Conservation (phyloP, 2,888 invertebrate species). For the Tinea pellionella region DNA sequence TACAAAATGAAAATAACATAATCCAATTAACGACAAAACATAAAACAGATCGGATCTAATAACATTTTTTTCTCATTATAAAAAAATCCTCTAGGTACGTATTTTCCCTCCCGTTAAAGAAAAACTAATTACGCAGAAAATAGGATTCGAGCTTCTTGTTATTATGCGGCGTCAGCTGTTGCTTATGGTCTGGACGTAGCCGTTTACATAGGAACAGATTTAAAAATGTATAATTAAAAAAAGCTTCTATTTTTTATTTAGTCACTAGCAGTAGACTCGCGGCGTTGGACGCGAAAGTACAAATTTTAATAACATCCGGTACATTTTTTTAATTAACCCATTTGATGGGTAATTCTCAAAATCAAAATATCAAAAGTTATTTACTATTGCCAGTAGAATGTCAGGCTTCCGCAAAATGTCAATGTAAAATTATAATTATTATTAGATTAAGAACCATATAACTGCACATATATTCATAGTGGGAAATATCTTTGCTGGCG, state of each 20-base stretch:
- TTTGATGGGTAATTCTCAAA: too few relatives aligned
- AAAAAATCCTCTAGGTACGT: conserved; percentile 2
- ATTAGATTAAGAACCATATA: too few relatives aligned
- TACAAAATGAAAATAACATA: neutral
- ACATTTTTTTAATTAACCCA: too few relatives aligned
- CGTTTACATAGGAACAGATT: neutral
- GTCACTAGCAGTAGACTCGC: neutral
- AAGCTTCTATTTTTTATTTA: neutral
- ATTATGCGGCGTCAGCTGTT: conserved; percentile 15
- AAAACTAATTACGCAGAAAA: conserved; percentile 15
- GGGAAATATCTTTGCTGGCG: too few relatives aligned
- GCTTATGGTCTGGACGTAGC: conserved; percentile 8
- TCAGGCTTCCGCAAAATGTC: too few relatives aligned
- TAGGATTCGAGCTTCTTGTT: conserved; percentile 10
- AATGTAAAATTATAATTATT: too few relatives aligned
- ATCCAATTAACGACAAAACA: conserved; percentile 5
- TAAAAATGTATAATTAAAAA: neutral
- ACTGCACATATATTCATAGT: too few relatives aligned
- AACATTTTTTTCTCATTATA: neutral
- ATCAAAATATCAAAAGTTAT: too few relatives aligned
- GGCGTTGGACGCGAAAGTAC: too few relatives aligned
- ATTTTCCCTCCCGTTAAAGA: conserved; percentile 8
- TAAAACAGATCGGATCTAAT: neutral
- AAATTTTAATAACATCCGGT: too few relatives aligned
- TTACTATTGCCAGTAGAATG: too few relatives aligned